These are phyloP conservation scores for Hafferia zeledoni DNA, from an alignment of 2,797 vertebrate species.

Conservation along the genomic window DNA sequence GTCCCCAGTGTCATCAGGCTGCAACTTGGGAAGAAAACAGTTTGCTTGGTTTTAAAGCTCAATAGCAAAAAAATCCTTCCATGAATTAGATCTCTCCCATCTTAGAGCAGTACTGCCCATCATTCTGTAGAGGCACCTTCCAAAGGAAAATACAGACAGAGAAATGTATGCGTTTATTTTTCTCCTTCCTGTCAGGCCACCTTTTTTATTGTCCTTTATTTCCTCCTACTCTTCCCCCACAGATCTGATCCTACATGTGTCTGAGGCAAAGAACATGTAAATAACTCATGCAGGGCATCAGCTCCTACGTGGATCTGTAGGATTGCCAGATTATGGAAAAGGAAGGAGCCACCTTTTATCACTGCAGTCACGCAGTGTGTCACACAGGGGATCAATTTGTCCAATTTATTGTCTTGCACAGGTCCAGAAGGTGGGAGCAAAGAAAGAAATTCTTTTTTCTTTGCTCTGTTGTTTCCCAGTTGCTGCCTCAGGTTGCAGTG, in stretches of 20 bases:
- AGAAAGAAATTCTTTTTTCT: neutral
- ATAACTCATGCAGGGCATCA: neutral
- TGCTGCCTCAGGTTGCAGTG: slow-evolving; percentile 18
- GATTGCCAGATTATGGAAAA: neutral
- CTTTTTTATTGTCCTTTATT: neutral
- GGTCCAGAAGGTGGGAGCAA: neutral
- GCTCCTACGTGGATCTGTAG: neutral
- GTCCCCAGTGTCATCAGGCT: neutral
- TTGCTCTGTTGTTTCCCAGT: slow-evolving; percentile 26
- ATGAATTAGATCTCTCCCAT: neutral
- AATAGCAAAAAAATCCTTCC: neutral
- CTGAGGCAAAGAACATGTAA: neutral
- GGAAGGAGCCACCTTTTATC: neutral
- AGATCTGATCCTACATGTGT: neutral
- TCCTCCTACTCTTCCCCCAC: neutral
- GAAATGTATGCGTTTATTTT: neutral
- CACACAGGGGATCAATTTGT: slow-evolving; percentile 13
- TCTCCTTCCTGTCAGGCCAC: neutral
- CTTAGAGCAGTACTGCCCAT: neutral
- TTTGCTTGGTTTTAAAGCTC: neutral
- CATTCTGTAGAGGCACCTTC: neutral
- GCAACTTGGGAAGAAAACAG: neutral
- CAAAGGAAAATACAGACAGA: neutral
- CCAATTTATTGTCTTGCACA: neutral
- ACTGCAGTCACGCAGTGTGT: neutral